Evolutionary conservation across 2,888 invertebrate genomes (phyloP), one percentile per base, ranked within the genome.

Genomic region (Protophormia terraenovae): DNA sequence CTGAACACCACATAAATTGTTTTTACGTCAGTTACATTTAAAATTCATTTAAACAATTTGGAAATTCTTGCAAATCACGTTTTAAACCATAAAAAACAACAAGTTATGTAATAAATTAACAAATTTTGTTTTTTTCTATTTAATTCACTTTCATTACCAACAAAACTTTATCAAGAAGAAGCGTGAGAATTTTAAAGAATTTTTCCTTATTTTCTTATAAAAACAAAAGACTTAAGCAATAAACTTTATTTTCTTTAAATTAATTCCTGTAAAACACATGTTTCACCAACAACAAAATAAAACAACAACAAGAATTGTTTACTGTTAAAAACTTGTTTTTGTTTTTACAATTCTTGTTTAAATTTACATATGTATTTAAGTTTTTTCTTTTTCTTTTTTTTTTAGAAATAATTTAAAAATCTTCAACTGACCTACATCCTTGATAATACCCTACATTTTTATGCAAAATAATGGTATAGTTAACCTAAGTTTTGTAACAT

Each of bases 41-140:
- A n/a, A 64, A 71, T 82, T 58, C 45, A 8, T 71, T 45, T 71
- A 10, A 24, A 55, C 47, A 58, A 71, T 71, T 66, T 71, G 55
- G 76, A 45, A 55, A 82, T 82, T 76, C 76, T 82, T 71, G 71
- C 69, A 45, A 76, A 83, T 62, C 82, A 83, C 76, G 71, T 77
- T 77, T 77, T 55, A 24, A 10, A 4, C 12, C 45, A 53, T 64
- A 24, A 32, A 58, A 69, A 22, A 12, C 2, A 2, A n/a, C 3
- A 12, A 10, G 19, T 77, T 77, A 50, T 47, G 41, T 14, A 83
- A 83, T 16, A 75, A 55, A 67, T 55, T 32, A 22, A 19, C 19
- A 19, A 35, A 53, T 41, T 14, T 0, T 35, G 10, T 38, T 19
- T 4, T 50, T 35, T 73, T 67, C n/a, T 41, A 41, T 0, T n/a